A percentile compares a stretch with the other conserved stretches of the same genome.
These are phyloP conservation scores for Otis tarda DNA, from an alignment of 2,113 vertebrate genomes.

Conservation along the genomic window DNA sequence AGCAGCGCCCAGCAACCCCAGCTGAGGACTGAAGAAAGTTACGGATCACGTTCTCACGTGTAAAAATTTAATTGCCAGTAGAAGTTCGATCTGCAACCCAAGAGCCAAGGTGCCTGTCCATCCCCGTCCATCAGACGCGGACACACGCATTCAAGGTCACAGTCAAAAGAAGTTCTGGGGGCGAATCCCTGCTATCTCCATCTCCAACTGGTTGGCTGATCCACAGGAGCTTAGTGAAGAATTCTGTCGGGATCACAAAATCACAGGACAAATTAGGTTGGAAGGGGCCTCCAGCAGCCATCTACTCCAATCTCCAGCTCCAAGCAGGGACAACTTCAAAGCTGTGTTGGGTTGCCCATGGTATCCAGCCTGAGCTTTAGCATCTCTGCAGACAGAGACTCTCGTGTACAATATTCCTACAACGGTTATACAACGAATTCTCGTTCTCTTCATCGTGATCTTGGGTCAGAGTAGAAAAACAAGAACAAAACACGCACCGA, in stretches of 20 bases:
- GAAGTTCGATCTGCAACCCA: not conserved
- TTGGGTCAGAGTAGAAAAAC: not conserved
- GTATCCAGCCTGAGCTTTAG: not conserved
- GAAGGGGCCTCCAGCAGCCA: not conserved
- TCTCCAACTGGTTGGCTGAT: not conserved
- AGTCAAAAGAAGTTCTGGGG: not conserved
- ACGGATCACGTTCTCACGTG: rapidly evolving
- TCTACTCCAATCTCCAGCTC: not conserved
- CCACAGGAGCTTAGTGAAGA: not conserved
- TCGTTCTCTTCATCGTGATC: not conserved
- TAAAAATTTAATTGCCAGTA: not conserved
- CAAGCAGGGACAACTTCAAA: not conserved
- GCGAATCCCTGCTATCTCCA: rapidly evolving
- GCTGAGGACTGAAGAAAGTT: not conserved
- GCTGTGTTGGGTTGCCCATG: not conserved
- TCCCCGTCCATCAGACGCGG: not conserved
- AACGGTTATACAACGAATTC: not conserved
- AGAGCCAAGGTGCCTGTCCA: not conserved
- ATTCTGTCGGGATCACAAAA: not conserved
- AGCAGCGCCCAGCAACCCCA: not conserved
- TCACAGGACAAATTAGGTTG: not conserved
- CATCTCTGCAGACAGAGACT: not conserved
- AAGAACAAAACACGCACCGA: not conserved
- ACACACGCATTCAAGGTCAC: rapidly evolving
- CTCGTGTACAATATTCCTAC: not conserved